Conservation (phyloP, 2,888 invertebrate genomes). For the Ophioninae sp. region DNA sequence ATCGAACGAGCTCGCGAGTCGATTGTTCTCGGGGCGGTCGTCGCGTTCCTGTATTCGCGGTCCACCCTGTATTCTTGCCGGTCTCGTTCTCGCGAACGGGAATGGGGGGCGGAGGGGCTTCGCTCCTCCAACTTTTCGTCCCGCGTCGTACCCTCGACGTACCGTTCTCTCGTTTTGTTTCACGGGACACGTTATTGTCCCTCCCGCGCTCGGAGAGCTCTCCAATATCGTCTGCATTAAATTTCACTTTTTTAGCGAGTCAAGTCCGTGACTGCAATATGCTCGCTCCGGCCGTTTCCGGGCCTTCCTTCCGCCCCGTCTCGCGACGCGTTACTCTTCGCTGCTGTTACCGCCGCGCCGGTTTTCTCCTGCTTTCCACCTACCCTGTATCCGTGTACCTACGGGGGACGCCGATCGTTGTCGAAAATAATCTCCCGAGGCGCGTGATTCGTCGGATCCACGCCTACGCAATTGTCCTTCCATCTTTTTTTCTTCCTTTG, state of each 20-base stretch:
- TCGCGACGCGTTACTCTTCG: conserved; percentile 53
- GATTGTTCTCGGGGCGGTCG: too few species aligned
- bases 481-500: too few species aligned
- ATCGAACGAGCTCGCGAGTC: too few species aligned
- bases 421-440: conserved; percentile 45
- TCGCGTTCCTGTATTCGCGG: too few species aligned
- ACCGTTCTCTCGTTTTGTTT: conserved; percentile 58
- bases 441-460: conserved; percentile 35
- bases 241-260: conserved; percentile 71
- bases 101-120: background rate
- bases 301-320: conserved; percentile 43
- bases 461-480: conserved; percentile 2
- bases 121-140: conserved; percentile 32
- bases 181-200: conserved; percentile 57
- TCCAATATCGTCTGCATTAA: conserved; percentile 75
- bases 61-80: conserved; percentile 44
- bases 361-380: conserved; percentile 11
- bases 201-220: conserved; percentile 58
- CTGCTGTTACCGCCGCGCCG: conserved; percentile 19
- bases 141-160: conserved; percentile 34
- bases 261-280: conserved; percentile 56
- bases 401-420: conserved; percentile 38
- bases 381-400: conserved; percentile 3
- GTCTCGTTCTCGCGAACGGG: conserved; percentile 34
- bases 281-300: conserved; percentile 40